Conservation (phyloP, 2,113 vertebrate species). For the Sapayoa aenigma region DNA sequence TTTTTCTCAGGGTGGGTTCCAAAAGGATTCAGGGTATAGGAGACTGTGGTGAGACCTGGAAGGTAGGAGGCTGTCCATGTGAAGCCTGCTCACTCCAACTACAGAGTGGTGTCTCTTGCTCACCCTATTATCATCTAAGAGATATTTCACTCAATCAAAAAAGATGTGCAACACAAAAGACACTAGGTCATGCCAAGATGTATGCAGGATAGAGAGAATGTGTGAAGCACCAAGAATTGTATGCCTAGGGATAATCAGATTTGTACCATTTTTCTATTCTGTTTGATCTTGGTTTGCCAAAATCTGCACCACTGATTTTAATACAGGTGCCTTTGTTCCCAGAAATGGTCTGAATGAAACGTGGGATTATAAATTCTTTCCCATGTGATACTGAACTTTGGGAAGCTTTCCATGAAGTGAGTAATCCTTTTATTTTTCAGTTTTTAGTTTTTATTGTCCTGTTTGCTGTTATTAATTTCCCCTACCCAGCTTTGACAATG, state of each 20-base stretch:
- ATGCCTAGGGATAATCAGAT: background rate
- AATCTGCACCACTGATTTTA: constrained; percentile 7
- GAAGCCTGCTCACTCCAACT: background rate
- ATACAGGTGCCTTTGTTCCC: constrained; percentile 46
- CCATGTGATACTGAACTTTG: background rate
- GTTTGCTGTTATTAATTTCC: background rate
- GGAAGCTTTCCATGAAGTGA: background rate
- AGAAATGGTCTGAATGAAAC: constrained; percentile 10
- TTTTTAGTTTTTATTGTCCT: background rate
- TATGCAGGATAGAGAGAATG: background rate
- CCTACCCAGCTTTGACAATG: background rate
- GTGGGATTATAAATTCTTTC: constrained; percentile 14
- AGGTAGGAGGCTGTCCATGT: background rate
- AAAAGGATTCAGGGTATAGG: background rate
- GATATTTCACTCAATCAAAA: background rate
- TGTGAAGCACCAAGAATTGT: background rate
- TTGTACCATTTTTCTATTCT: background rate
- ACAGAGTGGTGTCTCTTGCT: background rate
- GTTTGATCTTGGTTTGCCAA: background rate
- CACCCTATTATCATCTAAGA: background rate
- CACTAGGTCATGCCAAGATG: background rate
- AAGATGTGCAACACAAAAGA: background rate
- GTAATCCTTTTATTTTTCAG: background rate
- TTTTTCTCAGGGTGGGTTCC: constrained; percentile 18
- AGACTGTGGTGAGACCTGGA: constrained; percentile 28